Percentiles rank a stretch among this genome's conserved stretches.
Conservation (phyloP, 1,140 invertebrate genomes). For the Holcopasites calliopsidis region DNA sequence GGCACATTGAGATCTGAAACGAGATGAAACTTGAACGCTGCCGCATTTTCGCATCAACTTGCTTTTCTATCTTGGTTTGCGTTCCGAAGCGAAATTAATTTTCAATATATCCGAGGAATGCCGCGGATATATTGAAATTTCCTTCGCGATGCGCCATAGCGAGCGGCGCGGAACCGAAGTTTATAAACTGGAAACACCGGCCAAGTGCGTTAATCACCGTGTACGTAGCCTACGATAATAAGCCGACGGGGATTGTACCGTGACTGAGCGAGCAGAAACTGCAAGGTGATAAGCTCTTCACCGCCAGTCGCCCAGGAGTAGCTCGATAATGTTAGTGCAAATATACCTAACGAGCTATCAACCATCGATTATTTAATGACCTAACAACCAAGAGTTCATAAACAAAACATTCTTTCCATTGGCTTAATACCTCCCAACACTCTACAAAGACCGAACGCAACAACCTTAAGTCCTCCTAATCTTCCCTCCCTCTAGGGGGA, state of each 20-base stretch:
- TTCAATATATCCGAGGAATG: no score
- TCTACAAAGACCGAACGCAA: not conserved
- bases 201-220: conserved; percentile 26
- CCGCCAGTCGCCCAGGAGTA: not conserved
- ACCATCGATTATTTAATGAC: not conserved
- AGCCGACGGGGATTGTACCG: conserved; percentile 7
- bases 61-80: not conserved
- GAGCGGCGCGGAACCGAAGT: not conserved
- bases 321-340: conserved; percentile 9
- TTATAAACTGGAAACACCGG: conserved; percentile 16
- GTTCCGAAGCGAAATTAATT: no score
- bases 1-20: conserved; percentile 66
- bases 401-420: not conserved
- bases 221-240: conserved; percentile 30
- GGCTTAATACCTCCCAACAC: not conserved
- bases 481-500: not conserved
- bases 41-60: not conserved
- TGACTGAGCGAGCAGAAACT: conserved; percentile 19
- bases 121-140: no score
- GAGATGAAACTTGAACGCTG: no score
- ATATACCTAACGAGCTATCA: not conserved
- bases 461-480: not conserved
- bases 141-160: no score
- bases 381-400: not conserved
- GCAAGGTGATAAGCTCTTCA: conserved; percentile 25